phyloP scores from a whole-genome alignment of 2,797 vertebrate genomes.

The Trachops cirrhosus region DNA sequence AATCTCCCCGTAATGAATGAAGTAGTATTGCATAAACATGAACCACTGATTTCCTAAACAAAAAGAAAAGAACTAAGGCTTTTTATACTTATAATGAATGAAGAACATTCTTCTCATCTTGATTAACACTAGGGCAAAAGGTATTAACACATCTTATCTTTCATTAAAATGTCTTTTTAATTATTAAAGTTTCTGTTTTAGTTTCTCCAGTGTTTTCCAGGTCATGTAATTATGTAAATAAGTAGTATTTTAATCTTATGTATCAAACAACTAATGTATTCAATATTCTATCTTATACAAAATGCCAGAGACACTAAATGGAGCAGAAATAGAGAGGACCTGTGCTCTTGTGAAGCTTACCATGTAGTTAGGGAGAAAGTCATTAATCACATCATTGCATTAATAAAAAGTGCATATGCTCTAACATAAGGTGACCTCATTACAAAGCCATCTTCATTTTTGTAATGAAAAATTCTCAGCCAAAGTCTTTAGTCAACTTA shows the following conservation, averaged over 20 bases:
- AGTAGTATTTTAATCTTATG: constrained; percentile 2
- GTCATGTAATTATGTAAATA: neutral
- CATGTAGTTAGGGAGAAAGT: neutral
- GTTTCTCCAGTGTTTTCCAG: neutral
- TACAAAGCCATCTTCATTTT: neutral
- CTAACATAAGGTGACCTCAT: neutral
- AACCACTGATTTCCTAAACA: neutral
- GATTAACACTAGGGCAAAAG: neutral
- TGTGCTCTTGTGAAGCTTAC: neutral
- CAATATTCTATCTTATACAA: neutral
- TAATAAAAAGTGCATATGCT: neutral
- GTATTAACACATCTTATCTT: neutral
- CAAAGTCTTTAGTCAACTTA: neutral
- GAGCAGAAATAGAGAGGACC: neutral
- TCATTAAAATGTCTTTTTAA: neutral
- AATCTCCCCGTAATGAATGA: neutral
- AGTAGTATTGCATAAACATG: neutral
- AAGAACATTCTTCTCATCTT: neutral
- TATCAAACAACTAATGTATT: neutral
- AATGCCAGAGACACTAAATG: neutral
- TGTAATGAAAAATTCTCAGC: neutral
- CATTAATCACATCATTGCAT: neutral
- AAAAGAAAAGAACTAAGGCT: neutral
- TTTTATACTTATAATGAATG: neutral
- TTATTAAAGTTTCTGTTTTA: neutral